Evolutionary conservation across 2,888 invertebrate species (phyloP).

Genomic region (Hipparchia semele): DNA sequence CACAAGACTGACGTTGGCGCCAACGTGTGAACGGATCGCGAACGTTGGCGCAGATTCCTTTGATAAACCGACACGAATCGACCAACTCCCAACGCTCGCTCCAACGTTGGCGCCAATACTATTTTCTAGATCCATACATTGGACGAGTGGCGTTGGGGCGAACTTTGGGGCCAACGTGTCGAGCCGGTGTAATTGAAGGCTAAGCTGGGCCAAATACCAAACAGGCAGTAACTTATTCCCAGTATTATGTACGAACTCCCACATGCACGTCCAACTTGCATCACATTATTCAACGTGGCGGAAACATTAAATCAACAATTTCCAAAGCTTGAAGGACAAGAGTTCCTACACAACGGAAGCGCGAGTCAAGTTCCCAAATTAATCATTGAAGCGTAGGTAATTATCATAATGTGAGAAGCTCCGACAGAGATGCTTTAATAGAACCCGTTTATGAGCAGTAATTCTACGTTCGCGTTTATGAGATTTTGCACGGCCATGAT

Average conservation of each 20-base stretch:
- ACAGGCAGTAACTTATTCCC: background rate
- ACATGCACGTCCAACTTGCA: constrained; percentile 29
- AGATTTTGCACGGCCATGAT: background rate
- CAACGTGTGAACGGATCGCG: too few relatives aligned
- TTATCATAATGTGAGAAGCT: background rate
- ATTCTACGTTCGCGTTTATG: background rate
- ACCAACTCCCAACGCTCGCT: too few relatives aligned
- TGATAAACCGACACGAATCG: too few relatives aligned
- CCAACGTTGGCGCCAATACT: too few relatives aligned
- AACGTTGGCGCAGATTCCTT: too few relatives aligned
- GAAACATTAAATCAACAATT: constrained; percentile 39
- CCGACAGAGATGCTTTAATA: background rate
- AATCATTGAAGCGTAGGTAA: constrained; percentile 6
- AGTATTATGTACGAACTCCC: constrained; percentile 30
- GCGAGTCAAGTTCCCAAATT: constrained; percentile 22
- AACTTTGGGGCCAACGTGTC: too few relatives aligned
- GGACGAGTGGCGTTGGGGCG: too few relatives aligned
- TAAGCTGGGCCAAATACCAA: background rate
- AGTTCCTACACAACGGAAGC: constrained; percentile 31
- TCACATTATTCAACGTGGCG: constrained; percentile 31
- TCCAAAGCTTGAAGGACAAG: constrained; percentile 33
- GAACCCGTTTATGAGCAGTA: background rate
- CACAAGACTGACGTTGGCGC: too few relatives aligned
- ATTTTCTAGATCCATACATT: too few relatives aligned
- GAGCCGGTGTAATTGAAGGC: too few relatives aligned